Conservation (phyloP, 2,888 invertebrate genomes). For the Eucera pruinosa region DNA sequence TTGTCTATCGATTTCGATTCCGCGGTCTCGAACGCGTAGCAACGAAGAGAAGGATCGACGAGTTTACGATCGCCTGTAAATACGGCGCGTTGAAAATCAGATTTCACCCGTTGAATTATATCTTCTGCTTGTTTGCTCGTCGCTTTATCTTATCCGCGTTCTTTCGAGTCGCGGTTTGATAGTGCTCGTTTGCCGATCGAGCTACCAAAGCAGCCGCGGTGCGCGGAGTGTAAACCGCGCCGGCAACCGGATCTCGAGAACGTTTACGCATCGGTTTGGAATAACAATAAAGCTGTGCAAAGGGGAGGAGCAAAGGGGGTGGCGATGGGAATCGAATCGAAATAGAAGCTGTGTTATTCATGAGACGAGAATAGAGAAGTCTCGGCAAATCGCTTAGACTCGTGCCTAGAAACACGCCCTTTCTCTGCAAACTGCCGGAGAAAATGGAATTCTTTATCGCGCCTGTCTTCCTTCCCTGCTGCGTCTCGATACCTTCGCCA, state of each 20-base stretch:
- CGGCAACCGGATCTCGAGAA: neutral
- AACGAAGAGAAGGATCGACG: no score
- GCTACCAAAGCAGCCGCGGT: neutral
- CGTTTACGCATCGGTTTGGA: neutral
- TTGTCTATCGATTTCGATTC: neutral
- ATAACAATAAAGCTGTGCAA: neutral
- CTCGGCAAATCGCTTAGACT: neutral
- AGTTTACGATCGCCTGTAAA: neutral
- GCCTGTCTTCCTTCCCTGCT: no score
- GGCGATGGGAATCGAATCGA: neutral
- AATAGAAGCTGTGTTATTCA: conserved; percentile 17
- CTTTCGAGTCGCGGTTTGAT: neutral
- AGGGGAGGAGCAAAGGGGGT: neutral
- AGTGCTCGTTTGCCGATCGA: neutral
- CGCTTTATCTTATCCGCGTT: conserved; percentile 21
- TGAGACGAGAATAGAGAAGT: neutral
- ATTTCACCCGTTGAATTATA: neutral
- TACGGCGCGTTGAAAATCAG: neutral
- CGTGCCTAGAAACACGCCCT: conserved; percentile 15
- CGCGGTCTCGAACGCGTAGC: neutral
- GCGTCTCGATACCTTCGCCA: no score
- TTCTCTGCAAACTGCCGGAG: conserved; percentile 17
- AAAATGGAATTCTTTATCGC: conserved; percentile 50
- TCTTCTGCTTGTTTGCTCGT: neutral
- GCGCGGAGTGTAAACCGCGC: neutral